Conservation (phyloP, 1,140 invertebrate genomes). For the Phymastichus coffea region DNA sequence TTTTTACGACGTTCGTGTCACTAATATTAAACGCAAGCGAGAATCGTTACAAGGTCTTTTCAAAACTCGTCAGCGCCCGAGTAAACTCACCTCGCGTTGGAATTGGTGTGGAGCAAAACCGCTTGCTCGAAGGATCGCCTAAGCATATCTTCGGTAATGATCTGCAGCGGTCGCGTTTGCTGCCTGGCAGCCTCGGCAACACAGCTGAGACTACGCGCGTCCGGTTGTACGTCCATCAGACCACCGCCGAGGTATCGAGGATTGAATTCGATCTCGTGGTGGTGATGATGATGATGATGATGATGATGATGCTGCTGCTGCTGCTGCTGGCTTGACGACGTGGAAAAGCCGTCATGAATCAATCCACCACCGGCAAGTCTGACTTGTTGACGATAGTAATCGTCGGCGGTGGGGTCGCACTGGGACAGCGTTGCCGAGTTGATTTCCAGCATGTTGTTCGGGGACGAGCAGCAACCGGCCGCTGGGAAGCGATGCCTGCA, state of each 20-base stretch:
- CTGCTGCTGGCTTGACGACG: conserved; percentile 24
- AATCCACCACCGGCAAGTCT: background rate
- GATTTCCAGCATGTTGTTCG: background rate
- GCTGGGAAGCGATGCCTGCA: conserved; percentile 62
- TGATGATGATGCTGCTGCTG: conserved; percentile 41
- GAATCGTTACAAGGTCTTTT: no score
- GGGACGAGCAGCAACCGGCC: conserved; percentile 37
- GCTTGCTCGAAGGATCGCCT: conserved; percentile 19
- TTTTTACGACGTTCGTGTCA: no score
- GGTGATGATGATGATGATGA: no score
- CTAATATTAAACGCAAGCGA: no score
- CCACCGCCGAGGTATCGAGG: no score
- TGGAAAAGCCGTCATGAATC: background rate
- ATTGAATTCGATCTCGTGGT: no score
- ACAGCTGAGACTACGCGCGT: no score
- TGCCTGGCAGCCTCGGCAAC: background rate
- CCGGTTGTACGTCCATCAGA: no score
- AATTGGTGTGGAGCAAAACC: conserved; percentile 10
- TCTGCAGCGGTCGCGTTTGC: conserved; percentile 9
- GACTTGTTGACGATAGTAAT: conserved; percentile 9
- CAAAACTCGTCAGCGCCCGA: no score
- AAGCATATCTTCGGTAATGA: conserved; percentile 25
- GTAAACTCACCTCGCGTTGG: conserved; percentile 9
- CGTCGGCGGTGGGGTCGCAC: background rate
- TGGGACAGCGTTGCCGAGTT: background rate